These are phyloP conservation scores for Rhipidura dahli DNA, from an alignment of 2,113 vertebrate species.

Conservation along the genomic window DNA sequence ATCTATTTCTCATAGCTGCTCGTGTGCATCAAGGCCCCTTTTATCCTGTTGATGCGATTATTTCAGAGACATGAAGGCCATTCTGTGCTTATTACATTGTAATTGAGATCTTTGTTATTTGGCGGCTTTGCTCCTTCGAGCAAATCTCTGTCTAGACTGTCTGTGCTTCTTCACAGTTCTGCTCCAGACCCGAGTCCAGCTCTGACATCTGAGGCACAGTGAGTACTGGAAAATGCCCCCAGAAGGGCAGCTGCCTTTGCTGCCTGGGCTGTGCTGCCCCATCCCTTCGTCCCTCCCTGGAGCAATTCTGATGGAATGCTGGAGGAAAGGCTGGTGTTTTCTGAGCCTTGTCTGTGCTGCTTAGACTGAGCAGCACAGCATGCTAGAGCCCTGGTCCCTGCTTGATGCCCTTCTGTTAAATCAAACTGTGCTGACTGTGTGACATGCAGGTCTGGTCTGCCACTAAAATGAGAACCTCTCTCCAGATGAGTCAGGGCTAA, in stretches of 20 bases:
- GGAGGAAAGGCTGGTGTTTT: background rate
- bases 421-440: background rate
- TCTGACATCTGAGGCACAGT: background rate
- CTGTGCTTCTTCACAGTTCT: background rate
- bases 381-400: background rate
- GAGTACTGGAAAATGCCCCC: background rate
- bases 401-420: background rate
- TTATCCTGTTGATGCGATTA: constrained; percentile 1
- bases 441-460: background rate
- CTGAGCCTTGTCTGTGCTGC: background rate
- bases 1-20: background rate
- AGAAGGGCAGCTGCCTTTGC: background rate
- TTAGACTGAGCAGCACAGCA: fast-evolving
- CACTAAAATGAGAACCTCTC: background rate
- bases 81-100: background rate
- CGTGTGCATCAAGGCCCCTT: background rate
- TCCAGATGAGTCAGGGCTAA: constrained; percentile 30
- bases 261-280: background rate
- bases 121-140: background rate
- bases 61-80: background rate
- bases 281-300: fast-evolving
- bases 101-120: constrained; percentile 30
- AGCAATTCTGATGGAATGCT: background rate
- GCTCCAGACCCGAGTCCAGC: background rate
- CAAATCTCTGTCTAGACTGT: background rate